phyloP scores from a whole-genome alignment of 2,797 vertebrate species.

The Myripristis jacobus region DNA sequence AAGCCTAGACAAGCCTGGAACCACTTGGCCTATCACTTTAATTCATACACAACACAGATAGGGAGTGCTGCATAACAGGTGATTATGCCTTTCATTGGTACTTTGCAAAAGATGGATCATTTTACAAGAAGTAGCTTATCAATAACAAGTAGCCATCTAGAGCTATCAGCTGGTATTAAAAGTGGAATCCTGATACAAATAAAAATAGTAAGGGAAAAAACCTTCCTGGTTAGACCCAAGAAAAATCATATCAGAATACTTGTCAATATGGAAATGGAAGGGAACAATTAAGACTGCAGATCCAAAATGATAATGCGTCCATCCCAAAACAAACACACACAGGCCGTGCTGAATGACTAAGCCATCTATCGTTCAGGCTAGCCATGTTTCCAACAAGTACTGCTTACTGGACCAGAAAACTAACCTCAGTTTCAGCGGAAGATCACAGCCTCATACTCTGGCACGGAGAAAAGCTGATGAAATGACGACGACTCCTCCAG shows the following conservation, averaged over 20 bases:
- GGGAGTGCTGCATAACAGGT: slow-evolving; percentile 20
- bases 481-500: slow-evolving; percentile 58
- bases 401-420: slow-evolving; percentile 55
- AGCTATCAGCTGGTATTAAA: not conserved
- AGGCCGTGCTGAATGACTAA: slow-evolving; percentile 15
- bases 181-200: not conserved
- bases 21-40: slow-evolving; percentile 2
- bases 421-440: slow-evolving; percentile 74
- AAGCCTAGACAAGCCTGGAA: not conserved
- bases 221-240: not conserved
- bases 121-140: not conserved
- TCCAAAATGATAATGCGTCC: not conserved
- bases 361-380: slow-evolving; percentile 13
- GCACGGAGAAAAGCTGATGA: slow-evolving; percentile 54
- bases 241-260: not conserved
- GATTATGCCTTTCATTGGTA: not conserved
- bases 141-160: not conserved
- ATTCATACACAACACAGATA: not conserved
- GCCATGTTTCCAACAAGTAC: slow-evolving; percentile 8
- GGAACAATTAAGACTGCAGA: not conserved
- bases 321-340: slow-evolving; percentile 10
- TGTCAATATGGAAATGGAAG: not conserved
- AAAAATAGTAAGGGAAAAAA: not conserved
- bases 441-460: slow-evolving; percentile 72
- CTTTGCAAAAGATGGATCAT: slow-evolving; percentile 8